Evolutionary conservation across 2,113 vertebrate genomes (phyloP), one percentile per base, ranked within the genome.

Genomic region (Halichoerus grypus): DNA sequence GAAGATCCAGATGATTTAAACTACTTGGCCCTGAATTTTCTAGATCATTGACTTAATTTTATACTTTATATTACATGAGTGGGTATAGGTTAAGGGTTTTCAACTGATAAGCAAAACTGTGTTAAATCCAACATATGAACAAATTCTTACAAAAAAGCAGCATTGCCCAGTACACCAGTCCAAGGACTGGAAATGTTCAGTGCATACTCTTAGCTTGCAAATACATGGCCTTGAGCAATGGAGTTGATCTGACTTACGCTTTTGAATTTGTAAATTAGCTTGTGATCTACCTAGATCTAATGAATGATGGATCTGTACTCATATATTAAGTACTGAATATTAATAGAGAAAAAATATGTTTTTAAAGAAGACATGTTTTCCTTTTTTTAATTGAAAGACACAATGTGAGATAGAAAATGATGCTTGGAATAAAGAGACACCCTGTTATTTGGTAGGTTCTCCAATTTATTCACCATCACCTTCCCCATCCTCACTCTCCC

Each of bases 251-350:
- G 28, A 93, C 13, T 84, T 71, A 72, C 4, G 14, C 33, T 84
- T 96, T 49, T 76, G 16, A 91, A 86, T 95, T 88, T 97, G 19
- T 91, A 96, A 96, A 82, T 88, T 91, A 92, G 65, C 14, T 36
- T 94, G 71, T 88, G n/a, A 93, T 59, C 65, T 95, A 88, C 59
- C 19, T 61, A 96, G 26, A 91, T 65, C 26, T 88, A 96, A 88
- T 71, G n/a, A 97, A 71, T 97, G 19, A 88, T 53, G 31, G 28
- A 59, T 85, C 33, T 39, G 12, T 88, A 90, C 18, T 87, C 28
- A 90, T 36, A 84, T 86, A 79, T 31, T 22, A 95, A 88, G 9
- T 91, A 77, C 26, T 87, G 15, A 49, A 76, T 95, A 65, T 69
- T 81, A 93, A 87, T 36, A 82, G 39, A 61, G 18, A 74, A 93